Percentiles rank a stretch among this genome's conserved stretches.
These are phyloP conservation scores for Eleutherodactylus coqui DNA, from an alignment of 2,797 vertebrate species.

Conservation along the genomic window DNA sequence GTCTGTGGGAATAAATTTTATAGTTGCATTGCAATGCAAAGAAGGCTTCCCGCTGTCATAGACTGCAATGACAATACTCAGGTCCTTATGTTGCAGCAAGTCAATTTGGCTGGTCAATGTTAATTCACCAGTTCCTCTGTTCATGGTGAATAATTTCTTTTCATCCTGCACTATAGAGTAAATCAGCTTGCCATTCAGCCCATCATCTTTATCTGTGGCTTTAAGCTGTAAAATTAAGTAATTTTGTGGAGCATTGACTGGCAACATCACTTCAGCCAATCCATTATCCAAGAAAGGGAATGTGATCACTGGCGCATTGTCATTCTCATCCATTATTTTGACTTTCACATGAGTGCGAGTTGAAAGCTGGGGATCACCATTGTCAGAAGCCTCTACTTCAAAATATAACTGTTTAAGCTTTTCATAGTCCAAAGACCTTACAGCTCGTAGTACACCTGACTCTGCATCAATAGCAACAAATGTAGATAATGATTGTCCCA, in stretches of 20 bases:
- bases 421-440: slow-evolving; percentile 75
- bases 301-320: slow-evolving; percentile 75
- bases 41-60: slow-evolving; percentile 72
- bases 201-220: slow-evolving; percentile 74
- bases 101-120: slow-evolving; percentile 70
- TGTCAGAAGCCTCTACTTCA: slow-evolving; percentile 72
- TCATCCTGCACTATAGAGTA: slow-evolving; percentile 71
- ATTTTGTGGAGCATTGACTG: slow-evolving; percentile 68
- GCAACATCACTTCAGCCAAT: slow-evolving; percentile 72
- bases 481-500: slow-evolving; percentile 72
- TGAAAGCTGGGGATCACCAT: slow-evolving; percentile 69
- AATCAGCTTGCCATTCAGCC: slow-evolving; percentile 69
- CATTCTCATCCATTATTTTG: slow-evolving; percentile 77
- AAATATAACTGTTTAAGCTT: slow-evolving; percentile 71
- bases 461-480: slow-evolving; percentile 73
- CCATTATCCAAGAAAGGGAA: slow-evolving; percentile 71
- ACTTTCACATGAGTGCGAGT: slow-evolving; percentile 70
- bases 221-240: slow-evolving; percentile 71
- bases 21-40: slow-evolving; percentile 66
- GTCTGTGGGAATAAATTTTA: slow-evolving; percentile 73
- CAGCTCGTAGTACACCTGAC: slow-evolving; percentile 72
- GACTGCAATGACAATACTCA: slow-evolving; percentile 71
- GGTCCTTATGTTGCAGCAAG: slow-evolving; percentile 62
- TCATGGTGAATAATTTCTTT: slow-evolving; percentile 71
- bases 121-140: slow-evolving; percentile 73